These are phyloP conservation scores for Sphaeridia pumilis DNA, from an alignment of 2,888 invertebrate genomes.

Conservation along the genomic window DNA sequence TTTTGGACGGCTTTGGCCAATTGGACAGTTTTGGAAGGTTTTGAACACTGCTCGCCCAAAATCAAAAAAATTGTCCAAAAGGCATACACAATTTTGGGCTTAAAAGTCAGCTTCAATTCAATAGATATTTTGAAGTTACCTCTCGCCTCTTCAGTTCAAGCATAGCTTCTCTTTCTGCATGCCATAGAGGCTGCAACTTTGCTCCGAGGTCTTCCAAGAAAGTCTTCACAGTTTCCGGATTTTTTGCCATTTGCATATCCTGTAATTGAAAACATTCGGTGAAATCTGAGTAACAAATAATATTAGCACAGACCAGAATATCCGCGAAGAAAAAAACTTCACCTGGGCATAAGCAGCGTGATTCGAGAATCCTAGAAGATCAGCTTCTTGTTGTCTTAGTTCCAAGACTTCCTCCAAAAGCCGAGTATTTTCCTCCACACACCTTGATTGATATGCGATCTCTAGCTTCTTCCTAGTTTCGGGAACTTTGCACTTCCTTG, in stretches of 20 bases:
- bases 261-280: constrained; percentile 19
- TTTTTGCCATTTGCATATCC: constrained; percentile 44
- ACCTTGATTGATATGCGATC: constrained; percentile 42
- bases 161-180: constrained; percentile 40
- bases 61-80: background rate
- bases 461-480: constrained; percentile 41
- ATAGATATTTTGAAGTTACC: no score
- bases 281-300: no score
- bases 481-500: constrained; percentile 42
- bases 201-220: constrained; percentile 41
- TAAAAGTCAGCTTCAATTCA: background rate
- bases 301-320: background rate
- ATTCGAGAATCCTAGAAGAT: constrained; percentile 41
- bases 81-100: background rate
- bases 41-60: no score
- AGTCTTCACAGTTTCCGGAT: constrained; percentile 40
- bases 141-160: constrained; percentile 43
- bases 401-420: constrained; percentile 43
- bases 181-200: constrained; percentile 41
- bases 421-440: constrained; percentile 41
- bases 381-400: constrained; percentile 42
- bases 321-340: constrained; percentile 27
- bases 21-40: no score
- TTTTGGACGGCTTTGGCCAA: no score
- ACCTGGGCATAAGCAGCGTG: constrained; percentile 43